Percentiles rank a stretch among this genome's conserved stretches.
Evolutionary conservation across 2,888 invertebrate species (phyloP).

Genomic region (Rambutsinella grinnellia): DNA sequence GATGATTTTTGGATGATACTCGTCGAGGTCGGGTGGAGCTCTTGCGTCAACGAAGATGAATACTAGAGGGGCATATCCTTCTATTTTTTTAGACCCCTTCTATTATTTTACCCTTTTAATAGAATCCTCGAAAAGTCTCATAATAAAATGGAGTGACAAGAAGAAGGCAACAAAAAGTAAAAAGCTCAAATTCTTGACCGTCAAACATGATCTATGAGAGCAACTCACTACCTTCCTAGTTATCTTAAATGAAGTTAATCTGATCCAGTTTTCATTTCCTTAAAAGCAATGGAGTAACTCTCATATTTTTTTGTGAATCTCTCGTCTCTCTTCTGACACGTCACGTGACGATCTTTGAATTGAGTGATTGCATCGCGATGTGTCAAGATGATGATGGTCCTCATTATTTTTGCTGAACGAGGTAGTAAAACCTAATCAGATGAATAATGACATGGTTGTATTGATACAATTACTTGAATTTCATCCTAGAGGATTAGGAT

Average conservation of each 20-base stretch:
- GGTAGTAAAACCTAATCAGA: too few species aligned
- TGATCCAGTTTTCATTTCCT: slow-evolving; percentile 21
- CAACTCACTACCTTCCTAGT: slow-evolving; percentile 1
- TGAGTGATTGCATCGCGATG: too few species aligned
- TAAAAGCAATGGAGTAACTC: not conserved
- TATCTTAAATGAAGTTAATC: not conserved
- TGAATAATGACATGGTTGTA: too few species aligned
- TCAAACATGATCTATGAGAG: slow-evolving; percentile 16
- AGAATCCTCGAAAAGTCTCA: slow-evolving; percentile 23
- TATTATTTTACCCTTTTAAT: slow-evolving; percentile 1
- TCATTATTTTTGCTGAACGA: too few species aligned
- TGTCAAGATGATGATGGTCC: too few species aligned
- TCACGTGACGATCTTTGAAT: slow-evolving; percentile 5
- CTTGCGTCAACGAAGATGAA: slow-evolving; percentile 21
- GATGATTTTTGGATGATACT: slow-evolving; percentile 31
- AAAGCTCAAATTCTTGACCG: too few species aligned
- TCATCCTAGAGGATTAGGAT: too few species aligned
- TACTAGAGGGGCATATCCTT: too few species aligned
- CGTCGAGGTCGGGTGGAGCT: slow-evolving; percentile 46
- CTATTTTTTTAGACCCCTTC: not conserved
- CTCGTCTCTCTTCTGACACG: too few species aligned
- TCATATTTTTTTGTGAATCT: too few species aligned
- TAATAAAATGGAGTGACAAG: slow-evolving; percentile 13
- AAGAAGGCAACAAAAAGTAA: not conserved
- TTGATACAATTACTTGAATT: too few species aligned